These are phyloP conservation scores for Gadus macrocephalus DNA, from an alignment of 2,113 vertebrate species.

Conservation along the genomic window DNA sequence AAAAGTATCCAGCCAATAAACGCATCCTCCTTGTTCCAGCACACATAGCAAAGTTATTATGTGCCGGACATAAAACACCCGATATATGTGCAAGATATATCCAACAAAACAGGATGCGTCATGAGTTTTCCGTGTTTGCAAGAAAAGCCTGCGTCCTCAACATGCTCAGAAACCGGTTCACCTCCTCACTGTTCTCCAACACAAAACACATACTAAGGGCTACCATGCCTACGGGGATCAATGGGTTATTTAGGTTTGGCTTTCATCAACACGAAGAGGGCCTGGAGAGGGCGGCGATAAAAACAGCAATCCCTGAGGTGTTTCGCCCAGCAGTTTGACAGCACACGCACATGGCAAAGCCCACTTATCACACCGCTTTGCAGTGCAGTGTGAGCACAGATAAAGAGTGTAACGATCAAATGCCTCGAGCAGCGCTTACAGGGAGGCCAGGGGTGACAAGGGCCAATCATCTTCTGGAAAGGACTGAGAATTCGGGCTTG, in stretches of 20 bases:
- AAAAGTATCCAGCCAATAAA: too few relatives aligned
- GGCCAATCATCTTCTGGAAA: slow-evolving; percentile 42
- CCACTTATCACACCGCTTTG: slow-evolving; percentile 53
- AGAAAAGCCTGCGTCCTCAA: too few relatives aligned
- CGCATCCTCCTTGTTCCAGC: too few relatives aligned
- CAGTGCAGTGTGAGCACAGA: slow-evolving; percentile 53
- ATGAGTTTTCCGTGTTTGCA: too few relatives aligned
- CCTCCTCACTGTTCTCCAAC: too few relatives aligned
- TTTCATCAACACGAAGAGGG: slow-evolving; percentile 17
- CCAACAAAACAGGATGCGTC: too few relatives aligned
- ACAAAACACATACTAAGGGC: slow-evolving; percentile 24
- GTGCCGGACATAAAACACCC: too few relatives aligned
- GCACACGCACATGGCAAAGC: slow-evolving; percentile 36
- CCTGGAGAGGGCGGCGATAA: slow-evolving; percentile 19
- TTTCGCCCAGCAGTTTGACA: slow-evolving; percentile 39
- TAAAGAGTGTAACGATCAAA: slow-evolving; percentile 61
- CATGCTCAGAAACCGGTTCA: too few relatives aligned
- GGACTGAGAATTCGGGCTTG: slow-evolving; percentile 33
- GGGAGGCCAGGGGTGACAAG: slow-evolving; percentile 10
- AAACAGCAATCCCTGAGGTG: neutral
- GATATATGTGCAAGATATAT: too few relatives aligned
- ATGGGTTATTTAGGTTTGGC: slow-evolving; percentile 24
- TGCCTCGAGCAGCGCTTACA: slow-evolving; percentile 39
- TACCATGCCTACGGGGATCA: slow-evolving; percentile 31
- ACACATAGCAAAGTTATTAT: too few relatives aligned